Evolutionary conservation across 2,797 vertebrate species (phyloP), one percentile per base, ranked within the genome.

Genomic region (Phoebastria nigripes): DNA sequence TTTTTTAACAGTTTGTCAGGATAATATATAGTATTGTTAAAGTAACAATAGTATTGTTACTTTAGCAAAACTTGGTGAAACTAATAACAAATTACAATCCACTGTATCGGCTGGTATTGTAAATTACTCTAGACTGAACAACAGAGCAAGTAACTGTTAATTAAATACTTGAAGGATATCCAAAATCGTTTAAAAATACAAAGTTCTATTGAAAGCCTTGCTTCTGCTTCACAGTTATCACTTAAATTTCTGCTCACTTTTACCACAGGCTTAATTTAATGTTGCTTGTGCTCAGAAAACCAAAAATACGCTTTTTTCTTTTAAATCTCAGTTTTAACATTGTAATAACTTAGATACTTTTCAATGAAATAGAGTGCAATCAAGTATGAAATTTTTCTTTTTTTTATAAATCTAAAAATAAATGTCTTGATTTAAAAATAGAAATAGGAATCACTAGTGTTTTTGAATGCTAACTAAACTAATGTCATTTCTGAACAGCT

Each of bases 401-500:
- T 42, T 42, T 51, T 25, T 25, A 70, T 82, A 63, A 84, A 91
- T 80, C 78, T 94, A 90, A 97, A 90, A 95, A 62, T 86, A 95
- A 65, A 42, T 66, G 35, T 84, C 26, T 72, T 94, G 5, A 69
- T 91, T 96, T 93, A 69, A 96, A 97, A 97, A 94, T 94, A 85
- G 79, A 22, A 25, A 69, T 74, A 69, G 70, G 58, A 94, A 89
- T 91, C 83, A 62, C 80, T 89, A 56, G 59, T 84, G 79, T 28
- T 96, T 91, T 85, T 61, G 79, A 87, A 79, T 63, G 66, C 47
- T 95, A 85, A 71, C 87, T 94, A 84, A 95, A 95, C 72, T 77
- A 69, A 42, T 93, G 87, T 55, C 24, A 63, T 77, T 96, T 89
- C 84, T 96, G 91, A 96, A 85, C 91, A 97, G 90, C 96, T 97